Percentiles rank a stretch among this genome's conserved stretches.
These are phyloP conservation scores for Siderastrea radians DNA, from an alignment of 92 coral and sea anemone genomes.

Conservation along the genomic window DNA sequence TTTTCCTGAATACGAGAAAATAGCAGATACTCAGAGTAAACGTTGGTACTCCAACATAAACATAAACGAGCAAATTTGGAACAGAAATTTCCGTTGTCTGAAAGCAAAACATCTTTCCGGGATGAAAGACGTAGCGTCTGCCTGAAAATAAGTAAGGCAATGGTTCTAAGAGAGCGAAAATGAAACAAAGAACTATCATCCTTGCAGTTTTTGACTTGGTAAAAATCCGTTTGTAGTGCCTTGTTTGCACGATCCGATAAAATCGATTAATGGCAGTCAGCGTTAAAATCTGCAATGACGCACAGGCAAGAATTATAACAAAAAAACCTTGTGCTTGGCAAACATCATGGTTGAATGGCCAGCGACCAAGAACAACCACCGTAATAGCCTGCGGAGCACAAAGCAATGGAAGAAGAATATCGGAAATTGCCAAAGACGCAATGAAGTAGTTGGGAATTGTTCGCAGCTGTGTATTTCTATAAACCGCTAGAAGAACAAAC, in stretches of 20 bases:
- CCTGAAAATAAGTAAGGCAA: constrained; percentile 44
- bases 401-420: constrained; percentile 46
- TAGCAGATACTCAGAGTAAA: constrained; percentile 54
- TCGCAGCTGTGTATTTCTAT: constrained; percentile 55
- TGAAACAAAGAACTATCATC: constrained; percentile 52
- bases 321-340: constrained; percentile 80
- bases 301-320: constrained; percentile 59
- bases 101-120: constrained; percentile 80
- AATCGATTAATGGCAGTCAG: constrained; percentile 71
- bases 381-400: constrained; percentile 58
- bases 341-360: constrained; percentile 53
- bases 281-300: constrained; percentile 69
- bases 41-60: constrained; percentile 56
- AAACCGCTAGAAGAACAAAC: constrained; percentile 67
- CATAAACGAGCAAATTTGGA: constrained; percentile 46
- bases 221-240: constrained; percentile 51
- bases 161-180: constrained; percentile 64
- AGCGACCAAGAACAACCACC: constrained; percentile 48
- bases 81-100: constrained; percentile 51
- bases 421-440: constrained; percentile 70
- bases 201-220: constrained; percentile 38
- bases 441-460: constrained; percentile 68
- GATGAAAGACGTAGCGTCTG: constrained; percentile 57
- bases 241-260: constrained; percentile 71
- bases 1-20: constrained; percentile 53